These are phyloP conservation scores for Rhynchomys soricoides DNA, from an alignment of 2,113 vertebrate species.

Conservation along the genomic window DNA sequence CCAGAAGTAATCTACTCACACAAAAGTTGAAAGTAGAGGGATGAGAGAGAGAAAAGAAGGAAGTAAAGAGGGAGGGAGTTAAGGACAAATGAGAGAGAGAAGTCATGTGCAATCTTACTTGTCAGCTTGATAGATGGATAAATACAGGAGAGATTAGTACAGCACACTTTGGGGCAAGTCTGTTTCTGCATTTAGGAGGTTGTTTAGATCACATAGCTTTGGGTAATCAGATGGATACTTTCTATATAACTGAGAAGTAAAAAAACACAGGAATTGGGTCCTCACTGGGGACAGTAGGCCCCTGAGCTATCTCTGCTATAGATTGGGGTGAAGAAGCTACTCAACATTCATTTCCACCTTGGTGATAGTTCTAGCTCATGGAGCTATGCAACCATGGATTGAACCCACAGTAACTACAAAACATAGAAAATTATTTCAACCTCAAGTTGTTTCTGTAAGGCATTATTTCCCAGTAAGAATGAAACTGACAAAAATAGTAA, in stretches of 20 bases:
- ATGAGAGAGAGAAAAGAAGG: not conserved
- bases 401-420: not conserved
- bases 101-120: not conserved
- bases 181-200: not conserved
- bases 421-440: not conserved
- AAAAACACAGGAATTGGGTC: not conserved
- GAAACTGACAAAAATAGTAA: not conserved
- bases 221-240: not conserved
- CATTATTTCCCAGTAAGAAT: not conserved
- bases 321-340: not conserved
- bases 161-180: not conserved
- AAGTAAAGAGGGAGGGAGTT: too few relatives aligned
- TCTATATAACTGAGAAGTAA: not conserved
- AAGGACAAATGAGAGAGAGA: not conserved
- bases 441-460: not conserved
- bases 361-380: too few relatives aligned
- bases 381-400: not conserved
- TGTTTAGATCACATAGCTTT: not conserved
- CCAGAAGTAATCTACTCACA: not conserved
- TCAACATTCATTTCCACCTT: not conserved
- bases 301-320: not conserved
- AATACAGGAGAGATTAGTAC: not conserved
- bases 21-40: not conserved
- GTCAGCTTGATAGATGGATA: not conserved
- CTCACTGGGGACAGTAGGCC: rapidly evolving